These are phyloP conservation scores for Xyliphius kryptos DNA, from an alignment of 2,113 vertebrate genomes.

Conservation along the genomic window DNA sequence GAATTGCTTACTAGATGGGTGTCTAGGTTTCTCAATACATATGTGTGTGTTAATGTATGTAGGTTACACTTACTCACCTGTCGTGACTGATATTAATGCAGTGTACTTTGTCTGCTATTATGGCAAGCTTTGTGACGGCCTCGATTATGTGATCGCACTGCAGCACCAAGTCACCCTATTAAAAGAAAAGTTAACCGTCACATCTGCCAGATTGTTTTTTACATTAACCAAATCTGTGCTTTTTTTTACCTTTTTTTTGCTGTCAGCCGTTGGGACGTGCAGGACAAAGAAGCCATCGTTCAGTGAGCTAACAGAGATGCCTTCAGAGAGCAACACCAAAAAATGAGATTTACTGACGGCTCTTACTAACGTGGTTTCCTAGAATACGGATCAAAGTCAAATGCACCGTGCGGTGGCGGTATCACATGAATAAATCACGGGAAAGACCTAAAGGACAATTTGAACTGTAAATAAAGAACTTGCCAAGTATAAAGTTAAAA, in stretches of 20 bases:
- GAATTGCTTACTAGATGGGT: no score
- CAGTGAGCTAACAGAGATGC: constrained; percentile 88
- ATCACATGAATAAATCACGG: background rate
- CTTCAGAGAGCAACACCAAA: constrained; percentile 53
- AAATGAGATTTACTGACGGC: background rate
- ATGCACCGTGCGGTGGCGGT: background rate
- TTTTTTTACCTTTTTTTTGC: constrained; percentile 82
- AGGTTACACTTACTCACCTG: constrained; percentile 67
- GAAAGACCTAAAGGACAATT: no score
- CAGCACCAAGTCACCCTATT: constrained; percentile 85
- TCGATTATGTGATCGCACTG: constrained; percentile 89
- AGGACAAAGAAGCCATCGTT: constrained; percentile 88
- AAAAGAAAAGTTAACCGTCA: constrained; percentile 35
- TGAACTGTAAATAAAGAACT: no score
- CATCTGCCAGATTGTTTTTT: background rate
- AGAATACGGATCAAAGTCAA: background rate
- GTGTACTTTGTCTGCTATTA: constrained; percentile 75
- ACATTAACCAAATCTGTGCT: background rate
- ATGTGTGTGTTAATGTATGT: no score
- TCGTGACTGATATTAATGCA: constrained; percentile 86
- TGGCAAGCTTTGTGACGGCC: constrained; percentile 81
- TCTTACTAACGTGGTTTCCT: background rate
- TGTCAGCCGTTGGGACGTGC: constrained; percentile 82
- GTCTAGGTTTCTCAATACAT: no score
- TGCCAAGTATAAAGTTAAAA: no score